A percentile compares a stretch with the other conserved stretches of the same genome.
phyloP scores from a whole-genome alignment of 2,797 vertebrate species.

The Clamator glandarius region DNA sequence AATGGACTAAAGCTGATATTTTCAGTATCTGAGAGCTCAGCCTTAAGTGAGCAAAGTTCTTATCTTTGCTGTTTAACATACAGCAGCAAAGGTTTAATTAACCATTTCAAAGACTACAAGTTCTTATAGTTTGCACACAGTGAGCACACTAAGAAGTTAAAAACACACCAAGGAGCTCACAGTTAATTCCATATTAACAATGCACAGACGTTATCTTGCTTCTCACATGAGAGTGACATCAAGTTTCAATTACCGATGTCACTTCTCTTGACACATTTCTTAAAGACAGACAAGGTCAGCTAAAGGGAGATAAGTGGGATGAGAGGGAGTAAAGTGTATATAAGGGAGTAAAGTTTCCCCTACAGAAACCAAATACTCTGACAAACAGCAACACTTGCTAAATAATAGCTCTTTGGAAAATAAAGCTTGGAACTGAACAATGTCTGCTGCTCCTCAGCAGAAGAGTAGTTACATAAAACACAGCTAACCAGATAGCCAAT shows the following conservation, averaged over 20 bases:
- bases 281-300: background rate
- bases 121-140: too few relatives aligned
- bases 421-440: background rate
- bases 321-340: background rate
- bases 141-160: rapidly evolving
- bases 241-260: background rate
- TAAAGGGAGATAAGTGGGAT: background rate
- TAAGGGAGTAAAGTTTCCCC: background rate
- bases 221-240: background rate
- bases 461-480: background rate
- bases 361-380: background rate
- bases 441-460: background rate
- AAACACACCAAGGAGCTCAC: background rate
- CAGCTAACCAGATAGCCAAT: background rate
- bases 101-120: background rate
- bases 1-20: background rate
- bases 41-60: rapidly evolving
- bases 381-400: background rate
- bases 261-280: background rate
- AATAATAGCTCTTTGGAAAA: background rate
- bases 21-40: background rate
- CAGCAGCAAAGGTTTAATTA: background rate
- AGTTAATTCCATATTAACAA: background rate
- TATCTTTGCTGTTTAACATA: background rate
- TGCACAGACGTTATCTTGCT: background rate